These are phyloP conservation scores for Falco naumanni DNA, from an alignment of 2,797 vertebrate species.

Conservation along the genomic window DNA sequence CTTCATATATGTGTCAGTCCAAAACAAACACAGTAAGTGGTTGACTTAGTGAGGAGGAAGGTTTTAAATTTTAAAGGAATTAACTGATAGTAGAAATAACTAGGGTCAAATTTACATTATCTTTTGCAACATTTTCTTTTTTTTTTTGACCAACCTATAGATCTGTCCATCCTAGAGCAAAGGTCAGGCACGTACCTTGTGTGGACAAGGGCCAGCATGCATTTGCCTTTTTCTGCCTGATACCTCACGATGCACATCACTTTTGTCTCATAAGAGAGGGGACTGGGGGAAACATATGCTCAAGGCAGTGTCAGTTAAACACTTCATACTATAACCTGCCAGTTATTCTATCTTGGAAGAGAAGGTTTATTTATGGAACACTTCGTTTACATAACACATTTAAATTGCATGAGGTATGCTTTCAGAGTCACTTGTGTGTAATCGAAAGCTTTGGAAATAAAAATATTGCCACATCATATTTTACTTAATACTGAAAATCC, in stretches of 20 bases:
- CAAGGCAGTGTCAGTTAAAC: not conserved
- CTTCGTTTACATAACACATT: not conserved
- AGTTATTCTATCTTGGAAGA: not conserved
- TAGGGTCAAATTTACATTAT: not conserved
- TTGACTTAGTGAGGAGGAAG: not conserved
- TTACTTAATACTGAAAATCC: constrained; percentile 51
- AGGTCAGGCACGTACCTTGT: rapidly evolving
- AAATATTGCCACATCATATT: not conserved
- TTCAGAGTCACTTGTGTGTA: constrained; percentile 5
- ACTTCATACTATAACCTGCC: not conserved
- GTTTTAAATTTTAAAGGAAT: not conserved
- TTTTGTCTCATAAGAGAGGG: not conserved
- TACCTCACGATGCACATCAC: rapidly evolving
- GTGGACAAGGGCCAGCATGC: not conserved
- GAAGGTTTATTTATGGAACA: not conserved
- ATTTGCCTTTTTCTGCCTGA: not conserved
- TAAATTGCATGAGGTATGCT: constrained; percentile 39
- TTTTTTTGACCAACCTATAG: not conserved
- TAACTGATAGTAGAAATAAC: not conserved
- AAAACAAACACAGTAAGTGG: not conserved
- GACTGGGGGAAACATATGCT: not conserved
- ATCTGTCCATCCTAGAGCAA: not conserved
- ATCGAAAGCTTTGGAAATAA: constrained; percentile 54
- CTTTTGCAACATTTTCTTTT: not conserved
- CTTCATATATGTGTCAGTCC: not conserved